Evolutionary conservation across 1,140 invertebrate genomes (phyloP).

Genomic region (Lethrus apterus): DNA sequence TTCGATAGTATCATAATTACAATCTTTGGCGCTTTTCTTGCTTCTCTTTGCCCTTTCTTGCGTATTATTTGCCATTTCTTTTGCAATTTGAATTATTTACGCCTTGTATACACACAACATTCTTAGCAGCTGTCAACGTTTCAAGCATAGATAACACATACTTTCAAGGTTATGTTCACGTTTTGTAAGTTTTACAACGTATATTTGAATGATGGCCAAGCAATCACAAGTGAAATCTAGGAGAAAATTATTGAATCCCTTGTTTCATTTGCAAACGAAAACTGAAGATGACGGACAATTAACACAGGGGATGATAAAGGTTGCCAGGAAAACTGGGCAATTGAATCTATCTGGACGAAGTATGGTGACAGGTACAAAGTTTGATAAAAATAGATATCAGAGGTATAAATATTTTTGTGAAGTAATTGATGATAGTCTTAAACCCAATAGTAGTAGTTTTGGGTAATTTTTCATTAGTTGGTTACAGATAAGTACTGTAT

Average conservation of each 20-base stretch:
- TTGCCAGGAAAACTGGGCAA: constrained; percentile 68
- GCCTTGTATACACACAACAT: constrained; percentile 8
- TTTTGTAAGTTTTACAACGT: neutral
- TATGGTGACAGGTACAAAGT: constrained; percentile 57
- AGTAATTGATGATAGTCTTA: no score
- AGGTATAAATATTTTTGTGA: no score
- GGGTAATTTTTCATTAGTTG: no score
- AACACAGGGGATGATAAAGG: constrained; percentile 62
- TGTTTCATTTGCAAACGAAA: constrained; percentile 63
- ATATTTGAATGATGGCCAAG: constrained; percentile 29
- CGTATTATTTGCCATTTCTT: constrained; percentile 9
- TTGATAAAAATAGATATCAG: no score
- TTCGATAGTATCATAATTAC: constrained; percentile 8
- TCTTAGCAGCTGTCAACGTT: neutral
- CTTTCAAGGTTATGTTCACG: constrained; percentile 13
- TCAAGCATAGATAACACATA: neutral
- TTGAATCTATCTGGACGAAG: constrained; percentile 70
- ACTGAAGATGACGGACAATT: constrained; percentile 59
- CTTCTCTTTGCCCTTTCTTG: neutral
- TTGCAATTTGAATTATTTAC: neutral
- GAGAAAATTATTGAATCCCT: constrained; percentile 47
- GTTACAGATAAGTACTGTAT: no score
- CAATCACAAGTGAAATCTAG: constrained; percentile 32
- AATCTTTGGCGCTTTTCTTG: constrained; percentile 7
- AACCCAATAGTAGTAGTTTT: no score